phyloP scores from a whole-genome alignment of 2,113 vertebrate species.

The Odocoileus hemionus region DNA sequence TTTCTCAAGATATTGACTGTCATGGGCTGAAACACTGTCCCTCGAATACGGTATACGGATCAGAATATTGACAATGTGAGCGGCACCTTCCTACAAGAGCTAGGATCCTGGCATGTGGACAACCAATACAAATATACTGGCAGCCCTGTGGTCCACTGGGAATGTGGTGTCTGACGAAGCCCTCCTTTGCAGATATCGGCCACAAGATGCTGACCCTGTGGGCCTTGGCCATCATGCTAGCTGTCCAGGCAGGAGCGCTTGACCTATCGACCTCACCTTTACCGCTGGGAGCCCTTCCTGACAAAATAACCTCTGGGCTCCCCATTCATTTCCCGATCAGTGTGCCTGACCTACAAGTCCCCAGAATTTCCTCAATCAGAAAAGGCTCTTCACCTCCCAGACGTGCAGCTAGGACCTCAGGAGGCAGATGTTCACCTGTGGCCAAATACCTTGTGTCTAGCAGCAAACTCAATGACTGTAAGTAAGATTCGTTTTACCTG shows the following conservation, averaged over 20 bases:
- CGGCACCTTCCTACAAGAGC: neutral
- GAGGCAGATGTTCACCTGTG: neutral
- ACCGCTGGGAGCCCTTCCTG: rapidly evolving
- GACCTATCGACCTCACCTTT: rapidly evolving
- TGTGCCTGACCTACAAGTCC: rapidly evolving
- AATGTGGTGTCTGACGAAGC: neutral
- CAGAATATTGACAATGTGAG: neutral
- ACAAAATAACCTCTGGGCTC: rapidly evolving
- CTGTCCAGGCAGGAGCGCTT: neutral
- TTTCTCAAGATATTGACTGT: neutral
- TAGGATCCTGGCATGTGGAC: no score
- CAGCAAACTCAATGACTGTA: neutral
- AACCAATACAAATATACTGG: neutral
- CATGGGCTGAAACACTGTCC: rapidly evolving
- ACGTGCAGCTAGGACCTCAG: rapidly evolving
- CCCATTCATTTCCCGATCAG: rapidly evolving
- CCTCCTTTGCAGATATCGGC: constrained; percentile 34
- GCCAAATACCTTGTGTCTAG: neutral
- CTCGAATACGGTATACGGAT: neutral
- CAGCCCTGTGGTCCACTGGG: rapidly evolving
- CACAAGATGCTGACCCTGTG: constrained; percentile 44
- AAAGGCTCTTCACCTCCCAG: neutral
- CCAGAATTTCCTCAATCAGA: rapidly evolving
- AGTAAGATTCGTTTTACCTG: neutral
- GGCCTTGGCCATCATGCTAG: neutral